Conservation (phyloP, 1,140 invertebrate species). For the Drosophila baimaii region DNA sequence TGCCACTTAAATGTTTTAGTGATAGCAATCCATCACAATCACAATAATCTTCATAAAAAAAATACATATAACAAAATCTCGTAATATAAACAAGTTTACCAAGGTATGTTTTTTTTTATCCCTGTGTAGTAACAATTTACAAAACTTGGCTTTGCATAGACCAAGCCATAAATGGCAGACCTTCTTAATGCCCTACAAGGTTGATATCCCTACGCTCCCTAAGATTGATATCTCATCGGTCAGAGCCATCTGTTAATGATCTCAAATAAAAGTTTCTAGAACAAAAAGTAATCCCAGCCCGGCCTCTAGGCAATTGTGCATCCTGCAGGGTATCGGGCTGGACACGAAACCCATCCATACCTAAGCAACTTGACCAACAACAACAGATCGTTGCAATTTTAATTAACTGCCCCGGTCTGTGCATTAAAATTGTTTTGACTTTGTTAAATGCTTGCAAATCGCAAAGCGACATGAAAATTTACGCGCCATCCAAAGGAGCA, state of each 20-base stretch:
- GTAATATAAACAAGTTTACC: neutral
- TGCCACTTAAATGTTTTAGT: neutral
- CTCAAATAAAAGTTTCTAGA: neutral
- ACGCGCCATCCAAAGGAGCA: slow-evolving; percentile 51
- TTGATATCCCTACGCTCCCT: neutral
- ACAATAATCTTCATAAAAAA: no score
- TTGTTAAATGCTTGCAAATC: slow-evolving; percentile 83
- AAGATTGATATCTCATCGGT: slow-evolving; percentile 21
- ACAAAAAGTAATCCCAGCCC: neutral
- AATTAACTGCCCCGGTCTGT: slow-evolving; percentile 79
- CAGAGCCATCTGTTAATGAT: slow-evolving; percentile 22
- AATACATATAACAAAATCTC: no score
- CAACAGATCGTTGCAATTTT: slow-evolving; percentile 77
- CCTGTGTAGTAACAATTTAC: neutral
- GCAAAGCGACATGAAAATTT: slow-evolving; percentile 81
- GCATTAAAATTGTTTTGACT: slow-evolving; percentile 83
- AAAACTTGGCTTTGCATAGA: neutral
- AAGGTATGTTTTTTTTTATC: neutral
- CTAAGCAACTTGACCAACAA: slow-evolving; percentile 36
- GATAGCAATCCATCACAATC: no score
- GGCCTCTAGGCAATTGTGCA: neutral
- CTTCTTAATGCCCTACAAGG: slow-evolving; percentile 3
- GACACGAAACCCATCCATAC: slow-evolving; percentile 1
- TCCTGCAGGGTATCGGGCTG: slow-evolving; percentile 36
- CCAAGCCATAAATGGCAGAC: slow-evolving; percentile 9